phyloP scores from a whole-genome alignment of 1,140 invertebrate species.

The Drosophila tropicalis region DNA sequence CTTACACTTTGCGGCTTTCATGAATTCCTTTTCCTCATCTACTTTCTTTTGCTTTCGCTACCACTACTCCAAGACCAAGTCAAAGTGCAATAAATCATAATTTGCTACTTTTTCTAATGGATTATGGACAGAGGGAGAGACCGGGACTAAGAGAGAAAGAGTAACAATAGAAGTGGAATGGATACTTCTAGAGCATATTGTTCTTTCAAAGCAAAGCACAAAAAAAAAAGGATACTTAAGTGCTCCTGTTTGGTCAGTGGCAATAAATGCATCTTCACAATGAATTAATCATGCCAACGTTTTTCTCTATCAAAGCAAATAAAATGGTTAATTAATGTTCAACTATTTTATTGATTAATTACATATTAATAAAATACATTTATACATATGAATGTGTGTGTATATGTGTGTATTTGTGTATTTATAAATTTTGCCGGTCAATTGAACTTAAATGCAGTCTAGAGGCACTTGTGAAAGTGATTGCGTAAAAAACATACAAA shows the following conservation, averaged over 20 bases:
- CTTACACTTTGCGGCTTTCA: slow-evolving; percentile 66
- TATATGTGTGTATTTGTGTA: not conserved
- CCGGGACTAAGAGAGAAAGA: not conserved
- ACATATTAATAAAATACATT: slow-evolving; percentile 20
- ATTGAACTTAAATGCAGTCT: slow-evolving; percentile 60
- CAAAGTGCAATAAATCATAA: slow-evolving; percentile 78
- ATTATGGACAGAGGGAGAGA: slow-evolving; percentile 56
- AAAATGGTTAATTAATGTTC: slow-evolving; percentile 51
- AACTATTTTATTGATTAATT: slow-evolving; percentile 49
- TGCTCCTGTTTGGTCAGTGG: slow-evolving; percentile 60
- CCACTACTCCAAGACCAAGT: slow-evolving; percentile 7
- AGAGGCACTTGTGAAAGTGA: slow-evolving; percentile 67
- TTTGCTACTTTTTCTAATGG: slow-evolving; percentile 79
- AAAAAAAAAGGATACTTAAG: slow-evolving; percentile 50
- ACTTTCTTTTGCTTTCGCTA: slow-evolving; percentile 17
- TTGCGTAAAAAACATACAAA: slow-evolving; percentile 60
- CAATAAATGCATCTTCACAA: slow-evolving; percentile 37
- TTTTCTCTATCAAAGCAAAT: slow-evolving; percentile 13
- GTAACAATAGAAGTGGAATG: slow-evolving; percentile 9
- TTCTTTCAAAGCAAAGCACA: slow-evolving; percentile 40
- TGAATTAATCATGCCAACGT: slow-evolving; percentile 61
- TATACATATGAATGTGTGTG: not conserved
- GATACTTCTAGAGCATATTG: slow-evolving; percentile 54
- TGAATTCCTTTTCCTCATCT: slow-evolving; percentile 52
- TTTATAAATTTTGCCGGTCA: slow-evolving; percentile 21